A percentile compares a stretch with the other conserved stretches of the same genome.
These are phyloP conservation scores for Resseliella maxima DNA, from an alignment of 2,888 invertebrate species.

Conservation along the genomic window DNA sequence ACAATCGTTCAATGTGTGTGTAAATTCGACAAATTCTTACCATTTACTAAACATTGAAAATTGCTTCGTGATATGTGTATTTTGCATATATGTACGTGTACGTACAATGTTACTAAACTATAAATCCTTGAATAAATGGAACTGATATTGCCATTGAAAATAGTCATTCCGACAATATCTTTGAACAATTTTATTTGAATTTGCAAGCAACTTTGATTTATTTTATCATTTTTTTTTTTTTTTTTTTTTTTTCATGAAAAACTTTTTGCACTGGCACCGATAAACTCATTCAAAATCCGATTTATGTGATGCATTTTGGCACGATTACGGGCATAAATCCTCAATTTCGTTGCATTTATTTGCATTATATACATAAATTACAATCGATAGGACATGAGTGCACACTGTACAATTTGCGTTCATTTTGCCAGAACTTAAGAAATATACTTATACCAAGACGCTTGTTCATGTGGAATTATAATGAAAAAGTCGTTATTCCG, in stretches of 20 bases:
- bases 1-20: background rate
- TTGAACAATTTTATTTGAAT: background rate
- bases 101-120: background rate
- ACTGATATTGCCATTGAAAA: background rate
- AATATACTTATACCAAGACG: too few relatives aligned
- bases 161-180: background rate
- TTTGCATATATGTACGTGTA: too few relatives aligned
- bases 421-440: background rate
- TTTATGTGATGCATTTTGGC: slow-evolving; percentile 22
- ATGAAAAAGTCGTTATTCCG: background rate
- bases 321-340: slow-evolving; percentile 19
- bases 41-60: background rate
- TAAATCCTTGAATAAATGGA: background rate
- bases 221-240: background rate
- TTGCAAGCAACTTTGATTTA: background rate
- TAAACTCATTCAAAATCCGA: background rate
- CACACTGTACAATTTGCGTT: too few relatives aligned
- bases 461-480: too few relatives aligned
- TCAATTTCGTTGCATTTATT: background rate
- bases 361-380: background rate
- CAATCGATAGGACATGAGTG: background rate
- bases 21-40: background rate
- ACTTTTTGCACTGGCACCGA: background rate
- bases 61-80: background rate
- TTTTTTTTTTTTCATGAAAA: background rate